Percentiles rank a stretch among this genome's conserved stretches.
phyloP scores from a whole-genome alignment of 2,113 vertebrate species.

The Xiphophorus maculatus region DNA sequence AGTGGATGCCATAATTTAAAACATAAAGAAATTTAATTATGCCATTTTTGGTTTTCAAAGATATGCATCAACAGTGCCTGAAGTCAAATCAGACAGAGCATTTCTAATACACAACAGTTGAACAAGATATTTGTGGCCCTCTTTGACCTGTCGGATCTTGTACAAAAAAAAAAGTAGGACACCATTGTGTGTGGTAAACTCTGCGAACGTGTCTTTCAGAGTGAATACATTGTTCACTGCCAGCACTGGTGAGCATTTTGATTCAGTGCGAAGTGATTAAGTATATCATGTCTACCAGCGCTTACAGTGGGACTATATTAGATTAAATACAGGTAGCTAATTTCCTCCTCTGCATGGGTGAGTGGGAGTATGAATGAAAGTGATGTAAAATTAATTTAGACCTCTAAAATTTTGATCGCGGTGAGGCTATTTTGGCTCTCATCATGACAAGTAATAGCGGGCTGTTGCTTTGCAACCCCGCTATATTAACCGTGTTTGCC shows the following conservation, averaged over 20 bases:
- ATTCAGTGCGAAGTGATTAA: slow-evolving; percentile 76
- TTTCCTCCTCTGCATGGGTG: slow-evolving; percentile 78
- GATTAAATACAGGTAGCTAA: slow-evolving; percentile 81
- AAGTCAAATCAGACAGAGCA: neutral
- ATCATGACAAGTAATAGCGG: slow-evolving; percentile 76
- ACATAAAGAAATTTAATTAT: neutral
- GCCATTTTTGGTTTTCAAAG: neutral
- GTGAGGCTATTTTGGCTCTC: slow-evolving; percentile 78
- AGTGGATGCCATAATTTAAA: neutral
- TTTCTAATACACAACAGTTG: neutral
- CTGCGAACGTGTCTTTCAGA: slow-evolving; percentile 51
- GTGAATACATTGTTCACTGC: slow-evolving; percentile 59
- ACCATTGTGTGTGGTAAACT: slow-evolving; percentile 29
- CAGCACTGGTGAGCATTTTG: slow-evolving; percentile 63
- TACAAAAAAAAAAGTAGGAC: slow-evolving; percentile 10
- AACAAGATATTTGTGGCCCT: too few species aligned
- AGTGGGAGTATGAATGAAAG: slow-evolving; percentile 78
- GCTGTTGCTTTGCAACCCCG: slow-evolving; percentile 72
- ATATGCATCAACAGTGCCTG: neutral
- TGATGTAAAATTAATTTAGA: slow-evolving; percentile 81
- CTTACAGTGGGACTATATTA: slow-evolving; percentile 79
- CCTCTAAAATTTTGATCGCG: slow-evolving; percentile 80
- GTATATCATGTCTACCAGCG: slow-evolving; percentile 80
- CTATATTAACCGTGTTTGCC: slow-evolving; percentile 63
- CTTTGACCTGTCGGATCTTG: slow-evolving; percentile 7